Evolutionary conservation across 2,888 invertebrate genomes (phyloP).

Genomic region (Anaspis maculata): DNA sequence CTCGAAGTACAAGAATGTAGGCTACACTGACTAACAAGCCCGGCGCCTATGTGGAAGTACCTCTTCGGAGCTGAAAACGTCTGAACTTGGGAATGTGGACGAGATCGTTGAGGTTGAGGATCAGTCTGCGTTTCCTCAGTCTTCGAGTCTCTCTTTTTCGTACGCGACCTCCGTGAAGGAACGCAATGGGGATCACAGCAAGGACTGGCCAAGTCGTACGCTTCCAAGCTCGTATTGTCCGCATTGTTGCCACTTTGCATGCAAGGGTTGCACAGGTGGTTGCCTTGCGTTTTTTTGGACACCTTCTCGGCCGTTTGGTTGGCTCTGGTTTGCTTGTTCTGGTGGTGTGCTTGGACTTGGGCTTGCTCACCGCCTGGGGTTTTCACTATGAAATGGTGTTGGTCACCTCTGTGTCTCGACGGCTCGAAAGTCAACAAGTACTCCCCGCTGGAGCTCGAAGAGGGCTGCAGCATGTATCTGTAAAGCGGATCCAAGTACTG

Average conservation of each 20-base stretch:
- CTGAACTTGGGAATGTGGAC: conserved; percentile 31
- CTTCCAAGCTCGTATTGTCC: conserved; percentile 73
- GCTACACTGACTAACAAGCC: conserved; percentile 70
- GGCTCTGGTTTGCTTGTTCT: conserved; percentile 29
- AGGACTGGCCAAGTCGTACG: conserved; percentile 78
- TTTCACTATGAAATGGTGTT: conserved; percentile 61
- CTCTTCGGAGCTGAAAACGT: conserved; percentile 36
- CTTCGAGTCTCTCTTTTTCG: conserved; percentile 43
- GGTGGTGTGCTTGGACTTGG: too few relatives aligned
- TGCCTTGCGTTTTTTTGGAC: conserved; percentile 20
- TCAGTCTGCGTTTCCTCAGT: conserved; percentile 43
- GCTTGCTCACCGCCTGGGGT: conserved; percentile 43
- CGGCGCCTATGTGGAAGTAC: conserved; percentile 59
- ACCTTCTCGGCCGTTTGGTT: conserved; percentile 27
- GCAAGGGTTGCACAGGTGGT: conserved; percentile 64
- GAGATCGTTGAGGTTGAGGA: conserved; percentile 38
- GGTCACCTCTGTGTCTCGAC: conserved; percentile 53
- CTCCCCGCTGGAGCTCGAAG: conserved; percentile 56
- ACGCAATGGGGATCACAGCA: conserved; percentile 83
- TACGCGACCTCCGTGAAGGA: conserved; percentile 51
- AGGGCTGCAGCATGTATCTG: conserved; percentile 58
- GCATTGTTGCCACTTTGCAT: conserved; percentile 53
- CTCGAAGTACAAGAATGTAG: conserved; percentile 77
- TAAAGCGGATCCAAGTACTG: conserved; percentile 64
- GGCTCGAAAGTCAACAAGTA: conserved; percentile 66